Conservation (phyloP, 53 echinoderm and acorn worm species). For the Echinarachnius parma region DNA sequence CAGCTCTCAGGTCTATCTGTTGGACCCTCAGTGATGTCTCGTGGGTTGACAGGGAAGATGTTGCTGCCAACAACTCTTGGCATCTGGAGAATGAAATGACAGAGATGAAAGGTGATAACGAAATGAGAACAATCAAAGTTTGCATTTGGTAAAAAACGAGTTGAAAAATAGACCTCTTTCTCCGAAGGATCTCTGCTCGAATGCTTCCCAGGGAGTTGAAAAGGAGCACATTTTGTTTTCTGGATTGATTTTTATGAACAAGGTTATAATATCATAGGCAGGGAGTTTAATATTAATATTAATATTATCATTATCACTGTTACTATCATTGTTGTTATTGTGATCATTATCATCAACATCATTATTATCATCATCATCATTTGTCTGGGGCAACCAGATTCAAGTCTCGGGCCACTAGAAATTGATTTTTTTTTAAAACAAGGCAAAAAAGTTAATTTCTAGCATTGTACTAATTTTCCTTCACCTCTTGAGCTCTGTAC, state of each 20-base stretch:
- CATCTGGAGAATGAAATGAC: slow-evolving; percentile 55
- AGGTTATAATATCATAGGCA: too few relatives aligned
- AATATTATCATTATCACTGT: too few relatives aligned
- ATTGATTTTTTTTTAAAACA: not conserved
- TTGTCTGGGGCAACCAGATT: not conserved
- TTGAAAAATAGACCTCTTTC: too few relatives aligned
- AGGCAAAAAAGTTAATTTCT: too few relatives aligned
- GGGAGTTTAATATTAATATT: too few relatives aligned
- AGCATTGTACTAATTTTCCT: not conserved
- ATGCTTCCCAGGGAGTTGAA: too few relatives aligned
- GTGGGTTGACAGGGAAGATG: slow-evolving; percentile 73
- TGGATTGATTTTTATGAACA: too few relatives aligned
- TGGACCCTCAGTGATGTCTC: slow-evolving; percentile 81
- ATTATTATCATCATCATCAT: too few relatives aligned
- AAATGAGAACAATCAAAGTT: not conserved
- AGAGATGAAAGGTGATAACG: not conserved
- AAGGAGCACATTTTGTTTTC: too few relatives aligned
- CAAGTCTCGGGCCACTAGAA: not conserved
- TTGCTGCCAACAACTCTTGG: slow-evolving; percentile 73
- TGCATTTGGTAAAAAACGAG: not conserved
- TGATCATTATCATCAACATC: not conserved
- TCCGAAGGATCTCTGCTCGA: too few relatives aligned
- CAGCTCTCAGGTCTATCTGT: slow-evolving; percentile 51
- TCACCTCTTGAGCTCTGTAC: slow-evolving; percentile 78
- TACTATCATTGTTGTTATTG: not conserved